Evolutionary conservation across 2,113 vertebrate species (phyloP).

Genomic region (Hippocampus comes): DNA sequence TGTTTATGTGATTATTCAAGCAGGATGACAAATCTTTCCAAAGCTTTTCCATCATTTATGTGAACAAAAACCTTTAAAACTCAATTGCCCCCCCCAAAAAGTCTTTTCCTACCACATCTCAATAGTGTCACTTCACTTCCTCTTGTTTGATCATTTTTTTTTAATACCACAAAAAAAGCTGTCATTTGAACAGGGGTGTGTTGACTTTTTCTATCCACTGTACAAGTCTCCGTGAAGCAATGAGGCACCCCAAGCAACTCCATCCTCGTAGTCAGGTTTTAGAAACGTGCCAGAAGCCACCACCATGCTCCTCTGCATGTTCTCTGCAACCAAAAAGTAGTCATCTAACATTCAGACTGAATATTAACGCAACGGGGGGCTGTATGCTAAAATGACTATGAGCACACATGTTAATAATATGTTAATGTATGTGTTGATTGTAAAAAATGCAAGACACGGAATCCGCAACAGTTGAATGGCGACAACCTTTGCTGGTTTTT

Average conservation of each 20-base stretch:
- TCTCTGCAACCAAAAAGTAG: slow-evolving; percentile 48
- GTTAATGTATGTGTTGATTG: slow-evolving; percentile 4
- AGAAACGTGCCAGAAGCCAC: slow-evolving; percentile 57
- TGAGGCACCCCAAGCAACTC: slow-evolving; percentile 18
- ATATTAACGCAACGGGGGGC: not conserved
- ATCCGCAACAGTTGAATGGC: not conserved
- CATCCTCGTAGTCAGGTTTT: slow-evolving; percentile 34
- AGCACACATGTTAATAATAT: not conserved
- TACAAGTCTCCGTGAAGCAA: not conserved
- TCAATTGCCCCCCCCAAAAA: no score
- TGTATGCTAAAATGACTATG: not conserved
- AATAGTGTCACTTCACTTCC: no score
- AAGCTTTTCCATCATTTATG: not conserved
- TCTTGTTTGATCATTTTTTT: not conserved
- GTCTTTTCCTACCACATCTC: no score
- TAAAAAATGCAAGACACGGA: not conserved
- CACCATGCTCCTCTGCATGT: slow-evolving; percentile 65
- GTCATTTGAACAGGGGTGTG: slow-evolving; percentile 1
- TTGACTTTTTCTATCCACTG: not conserved
- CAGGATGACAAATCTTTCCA: no score
- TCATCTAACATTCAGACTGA: slow-evolving; percentile 13
- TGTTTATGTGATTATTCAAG: not conserved
- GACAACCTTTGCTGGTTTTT: not conserved
- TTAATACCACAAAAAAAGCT: not conserved
- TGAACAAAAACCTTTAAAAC: no score